These are phyloP conservation scores for Syngnathus floridae DNA, from an alignment of 2,113 vertebrate species.

Conservation along the genomic window DNA sequence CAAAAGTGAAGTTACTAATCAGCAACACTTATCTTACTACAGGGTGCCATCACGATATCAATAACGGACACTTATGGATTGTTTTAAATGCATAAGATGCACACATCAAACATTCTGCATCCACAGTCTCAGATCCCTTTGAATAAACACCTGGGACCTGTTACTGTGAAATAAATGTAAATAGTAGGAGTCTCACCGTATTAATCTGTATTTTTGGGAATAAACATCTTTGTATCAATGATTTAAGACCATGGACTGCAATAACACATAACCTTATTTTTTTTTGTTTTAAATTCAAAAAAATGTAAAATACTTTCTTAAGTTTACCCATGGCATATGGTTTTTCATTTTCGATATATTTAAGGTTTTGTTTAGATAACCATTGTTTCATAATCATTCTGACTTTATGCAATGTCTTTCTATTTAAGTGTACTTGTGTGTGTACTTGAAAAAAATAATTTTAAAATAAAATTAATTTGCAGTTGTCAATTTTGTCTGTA, in stretches of 20 bases:
- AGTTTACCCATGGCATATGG: slow-evolving; percentile 33
- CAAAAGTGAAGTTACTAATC: neutral
- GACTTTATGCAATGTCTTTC: slow-evolving; percentile 4
- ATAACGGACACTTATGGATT: slow-evolving; percentile 7
- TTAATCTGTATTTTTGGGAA: slow-evolving; percentile 12
- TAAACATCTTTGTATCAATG: slow-evolving; percentile 10
- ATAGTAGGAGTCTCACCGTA: slow-evolving; percentile 34
- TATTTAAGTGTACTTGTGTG: slow-evolving; percentile 39
- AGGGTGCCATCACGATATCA: neutral
- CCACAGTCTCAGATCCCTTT: slow-evolving; percentile 3
- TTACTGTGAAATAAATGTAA: slow-evolving; percentile 43
- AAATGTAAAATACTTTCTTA: slow-evolving; percentile 23
- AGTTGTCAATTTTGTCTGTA: neutral
- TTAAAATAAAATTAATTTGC: slow-evolving; percentile 1
- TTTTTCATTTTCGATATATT: slow-evolving; percentile 18
- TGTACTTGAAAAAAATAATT: slow-evolving; percentile 14
- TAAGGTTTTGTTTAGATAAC: slow-evolving; percentile 24
- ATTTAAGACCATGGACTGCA: slow-evolving; percentile 17
- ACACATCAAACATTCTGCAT: slow-evolving; percentile 1
- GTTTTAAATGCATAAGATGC: slow-evolving; percentile 11
- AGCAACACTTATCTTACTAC: neutral
- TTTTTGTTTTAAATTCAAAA: slow-evolving; percentile 15
- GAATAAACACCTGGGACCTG: slow-evolving; percentile 11
- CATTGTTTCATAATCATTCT: slow-evolving; percentile 13
- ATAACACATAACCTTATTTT: slow-evolving; percentile 13